These are phyloP conservation scores for Latrodectus elegans DNA, from an alignment of 2,888 invertebrate species.

Conservation along the genomic window DNA sequence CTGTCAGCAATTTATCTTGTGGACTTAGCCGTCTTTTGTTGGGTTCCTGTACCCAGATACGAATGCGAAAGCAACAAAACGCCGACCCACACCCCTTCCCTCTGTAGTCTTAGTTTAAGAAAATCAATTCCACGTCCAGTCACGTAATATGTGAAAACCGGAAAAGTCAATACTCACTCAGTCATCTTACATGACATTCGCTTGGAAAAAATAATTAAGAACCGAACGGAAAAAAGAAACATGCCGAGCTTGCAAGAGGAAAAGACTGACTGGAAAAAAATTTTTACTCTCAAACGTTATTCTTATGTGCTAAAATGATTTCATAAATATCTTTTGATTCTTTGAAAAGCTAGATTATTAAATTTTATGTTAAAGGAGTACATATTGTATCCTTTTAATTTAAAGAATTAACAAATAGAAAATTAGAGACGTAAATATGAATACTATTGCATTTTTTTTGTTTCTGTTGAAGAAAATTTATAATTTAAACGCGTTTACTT, in stretches of 20 bases:
- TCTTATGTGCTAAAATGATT: too few species aligned
- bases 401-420: too few species aligned
- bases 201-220: neutral
- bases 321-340: too few species aligned
- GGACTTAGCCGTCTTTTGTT: constrained; percentile 63
- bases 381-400: too few species aligned
- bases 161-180: constrained; percentile 5
- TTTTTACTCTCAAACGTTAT: too few species aligned
- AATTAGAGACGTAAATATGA: too few species aligned
- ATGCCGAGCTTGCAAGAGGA: neutral
- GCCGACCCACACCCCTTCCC: neutral
- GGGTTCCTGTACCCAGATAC: neutral
- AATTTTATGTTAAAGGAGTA: too few species aligned
- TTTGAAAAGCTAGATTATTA: too few species aligned
- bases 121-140: constrained; percentile 29
- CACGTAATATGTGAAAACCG: constrained; percentile 18
- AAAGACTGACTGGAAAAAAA: too few species aligned
- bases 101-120: neutral
- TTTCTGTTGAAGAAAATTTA: too few species aligned
- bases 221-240: neutral
- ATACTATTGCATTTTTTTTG: too few species aligned
- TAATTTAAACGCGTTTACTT: too few species aligned
- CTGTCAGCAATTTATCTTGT: constrained; percentile 69
- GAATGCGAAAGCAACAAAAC: neutral
- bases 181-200: neutral